Evolutionary conservation across 2,113 vertebrate species (phyloP), one percentile per base, ranked within the genome.

Genomic region (Corynorhinus townsendii): DNA sequence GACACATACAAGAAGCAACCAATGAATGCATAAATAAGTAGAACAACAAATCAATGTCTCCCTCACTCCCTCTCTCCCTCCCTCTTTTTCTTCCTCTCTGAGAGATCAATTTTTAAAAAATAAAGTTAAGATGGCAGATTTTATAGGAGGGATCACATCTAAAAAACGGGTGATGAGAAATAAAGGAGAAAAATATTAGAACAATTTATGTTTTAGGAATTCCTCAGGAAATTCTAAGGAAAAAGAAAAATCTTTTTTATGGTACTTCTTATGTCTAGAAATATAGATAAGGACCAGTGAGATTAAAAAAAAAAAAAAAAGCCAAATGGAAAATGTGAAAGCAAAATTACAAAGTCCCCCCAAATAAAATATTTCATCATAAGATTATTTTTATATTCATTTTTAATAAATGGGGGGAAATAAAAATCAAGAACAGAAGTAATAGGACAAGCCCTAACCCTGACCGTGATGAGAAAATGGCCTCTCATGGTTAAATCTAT

Each of bases 311-410:
- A n/a, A n/a, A 96, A 73, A 69, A 47, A 30, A 33, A 73, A 76
- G 26, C 43, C 72, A 89, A 91, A 93, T 54, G 56, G 88, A 87
- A 91, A 91, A 93, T 38, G 14, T 91, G 15, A 68, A 86, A 52
- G n/a, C 26, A 91, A 91, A 91, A 88, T 80, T 45, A 68, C 43
- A 45, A 85, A 95, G 11, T 16, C 20, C 8, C 26, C 19, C 72
- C 54, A 75, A 85, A 88, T 49, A 85, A 80, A 76, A 40, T 22
- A 49, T 56, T 79, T 86, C 47, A 92, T 33, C 84, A 4, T 64
- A 90, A 86, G 84, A 69, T 69, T 92, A 76, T 28, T 16, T 93
- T 90, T 59, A 88, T 24, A 89, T 77, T 80, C 20, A 88, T 35
- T 93, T 86, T 73, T 35, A 96, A 91, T 12, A n/a, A 85, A 83